These are phyloP conservation scores for Glaucopsyche alexis DNA, from an alignment of 2,888 invertebrate species.

Conservation along the genomic window DNA sequence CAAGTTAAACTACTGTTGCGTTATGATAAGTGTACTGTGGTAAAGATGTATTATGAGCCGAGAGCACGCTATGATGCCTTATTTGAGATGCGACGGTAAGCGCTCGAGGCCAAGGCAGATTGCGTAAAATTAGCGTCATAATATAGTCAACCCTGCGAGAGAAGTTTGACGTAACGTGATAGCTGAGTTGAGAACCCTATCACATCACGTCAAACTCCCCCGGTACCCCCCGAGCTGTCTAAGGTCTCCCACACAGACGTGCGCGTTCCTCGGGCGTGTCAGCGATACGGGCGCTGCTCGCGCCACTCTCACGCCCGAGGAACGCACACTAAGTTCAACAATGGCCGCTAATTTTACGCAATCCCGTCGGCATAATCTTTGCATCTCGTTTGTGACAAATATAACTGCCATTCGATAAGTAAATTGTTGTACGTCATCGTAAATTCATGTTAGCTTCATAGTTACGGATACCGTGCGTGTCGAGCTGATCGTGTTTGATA, in stretches of 20 bases:
- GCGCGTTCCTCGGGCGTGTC: too few relatives aligned
- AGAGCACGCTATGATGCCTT: constrained; percentile 63
- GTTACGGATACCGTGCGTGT: constrained; percentile 72
- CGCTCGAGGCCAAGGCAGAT: constrained; percentile 36
- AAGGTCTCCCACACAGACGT: too few relatives aligned
- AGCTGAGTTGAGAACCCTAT: too few relatives aligned
- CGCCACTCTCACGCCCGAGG: too few relatives aligned
- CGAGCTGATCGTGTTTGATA: constrained; percentile 75
- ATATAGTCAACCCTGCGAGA: too few relatives aligned
- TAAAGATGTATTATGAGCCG: neutral
- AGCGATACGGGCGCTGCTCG: too few relatives aligned
- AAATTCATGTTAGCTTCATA: constrained; percentile 68
- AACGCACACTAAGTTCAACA: neutral
- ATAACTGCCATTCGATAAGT: constrained; percentile 78
- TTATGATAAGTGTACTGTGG: constrained; percentile 3
- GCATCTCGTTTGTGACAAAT: constrained; percentile 64
- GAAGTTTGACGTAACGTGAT: too few relatives aligned
- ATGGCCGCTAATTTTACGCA: neutral
- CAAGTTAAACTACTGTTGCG: neutral
- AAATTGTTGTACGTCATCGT: constrained; percentile 67
- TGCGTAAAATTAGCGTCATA: neutral
- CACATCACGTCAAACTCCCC: too few relatives aligned
- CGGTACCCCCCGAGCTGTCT: neutral
- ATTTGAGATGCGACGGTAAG: constrained; percentile 52
- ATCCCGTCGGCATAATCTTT: constrained; percentile 39